These are phyloP conservation scores for Cylindroiulus punctatus DNA, from an alignment of 2,888 invertebrate species.

Conservation along the genomic window DNA sequence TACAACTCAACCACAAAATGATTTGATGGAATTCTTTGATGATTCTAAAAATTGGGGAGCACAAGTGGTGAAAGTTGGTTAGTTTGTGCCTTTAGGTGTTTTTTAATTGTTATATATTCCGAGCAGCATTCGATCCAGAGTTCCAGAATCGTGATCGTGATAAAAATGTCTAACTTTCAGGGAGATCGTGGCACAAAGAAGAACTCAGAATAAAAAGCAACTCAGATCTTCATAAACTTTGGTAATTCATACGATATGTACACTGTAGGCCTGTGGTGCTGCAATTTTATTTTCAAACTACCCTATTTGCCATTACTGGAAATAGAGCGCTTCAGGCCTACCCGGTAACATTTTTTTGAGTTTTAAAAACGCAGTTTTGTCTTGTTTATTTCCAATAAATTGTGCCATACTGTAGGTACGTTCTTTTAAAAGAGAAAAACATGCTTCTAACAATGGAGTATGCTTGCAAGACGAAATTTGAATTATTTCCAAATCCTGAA, in stretches of 20 bases:
- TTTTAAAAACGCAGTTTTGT: not conserved
- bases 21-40: slow-evolving; percentile 84
- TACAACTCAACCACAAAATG: slow-evolving; percentile 55
- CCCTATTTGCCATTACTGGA: no score
- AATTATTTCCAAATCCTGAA: slow-evolving; percentile 89
- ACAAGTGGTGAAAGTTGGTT: slow-evolving; percentile 76
- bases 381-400: slow-evolving; percentile 13
- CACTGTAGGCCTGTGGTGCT: no score
- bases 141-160: no score
- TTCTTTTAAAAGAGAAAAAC: slow-evolving; percentile 93
- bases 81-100: slow-evolving; percentile 45
- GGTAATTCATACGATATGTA: slow-evolving; percentile 72
- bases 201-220: slow-evolving; percentile 96
- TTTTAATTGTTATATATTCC: no score
- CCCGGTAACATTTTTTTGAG: slow-evolving; percentile 60
- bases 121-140: no score
- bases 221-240: slow-evolving; percentile 93
- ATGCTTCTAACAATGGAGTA: slow-evolving; percentile 97
- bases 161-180: slow-evolving; percentile 61
- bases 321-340: not conserved
- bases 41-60: slow-evolving; percentile 83
- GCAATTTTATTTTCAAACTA: no score
- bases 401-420: slow-evolving; percentile 73
- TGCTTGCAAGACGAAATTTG: slow-evolving; percentile 73
- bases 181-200: slow-evolving; percentile 87